phyloP scores from a whole-genome alignment of 2,113 vertebrate genomes.

The Pomatorhinus ruficollis region DNA sequence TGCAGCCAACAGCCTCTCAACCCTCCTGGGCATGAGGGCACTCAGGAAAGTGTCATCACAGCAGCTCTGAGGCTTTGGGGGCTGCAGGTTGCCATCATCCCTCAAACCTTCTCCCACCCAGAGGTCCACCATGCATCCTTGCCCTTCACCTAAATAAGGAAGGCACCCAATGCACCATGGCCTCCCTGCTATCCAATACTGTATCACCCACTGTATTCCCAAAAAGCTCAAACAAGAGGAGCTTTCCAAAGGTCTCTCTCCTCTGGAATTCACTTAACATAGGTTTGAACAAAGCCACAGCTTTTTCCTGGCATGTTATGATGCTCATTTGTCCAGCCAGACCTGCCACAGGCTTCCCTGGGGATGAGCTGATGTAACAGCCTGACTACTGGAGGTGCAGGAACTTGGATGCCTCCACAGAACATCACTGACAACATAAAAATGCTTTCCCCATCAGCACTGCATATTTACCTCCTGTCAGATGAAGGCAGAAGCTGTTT shows the following conservation, averaged over 20 bases:
- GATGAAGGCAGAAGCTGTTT: background rate
- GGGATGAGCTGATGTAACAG: background rate
- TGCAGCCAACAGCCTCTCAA: background rate
- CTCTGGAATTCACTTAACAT: background rate
- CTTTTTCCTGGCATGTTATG: background rate
- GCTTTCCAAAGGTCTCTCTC: background rate
- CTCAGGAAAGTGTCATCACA: accelerated
- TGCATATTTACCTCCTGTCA: background rate
- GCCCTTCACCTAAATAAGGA: background rate
- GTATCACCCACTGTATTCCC: background rate
- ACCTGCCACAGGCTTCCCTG: background rate
- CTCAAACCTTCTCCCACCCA: background rate
- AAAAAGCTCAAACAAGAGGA: background rate
- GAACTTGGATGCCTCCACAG: background rate
- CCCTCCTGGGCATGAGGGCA: background rate
- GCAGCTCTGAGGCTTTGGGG: background rate
- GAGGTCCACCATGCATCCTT: accelerated
- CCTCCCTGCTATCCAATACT: background rate
- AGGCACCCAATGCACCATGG: accelerated
- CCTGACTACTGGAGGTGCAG: background rate
- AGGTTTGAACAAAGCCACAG: background rate
- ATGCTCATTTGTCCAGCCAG: background rate
- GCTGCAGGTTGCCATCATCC: background rate
- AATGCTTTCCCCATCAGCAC: background rate
- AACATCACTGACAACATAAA: background rate